Evolutionary conservation across 2,797 vertebrate genomes (phyloP).

Genomic region (Enteromius unitaeniatus): DNA sequence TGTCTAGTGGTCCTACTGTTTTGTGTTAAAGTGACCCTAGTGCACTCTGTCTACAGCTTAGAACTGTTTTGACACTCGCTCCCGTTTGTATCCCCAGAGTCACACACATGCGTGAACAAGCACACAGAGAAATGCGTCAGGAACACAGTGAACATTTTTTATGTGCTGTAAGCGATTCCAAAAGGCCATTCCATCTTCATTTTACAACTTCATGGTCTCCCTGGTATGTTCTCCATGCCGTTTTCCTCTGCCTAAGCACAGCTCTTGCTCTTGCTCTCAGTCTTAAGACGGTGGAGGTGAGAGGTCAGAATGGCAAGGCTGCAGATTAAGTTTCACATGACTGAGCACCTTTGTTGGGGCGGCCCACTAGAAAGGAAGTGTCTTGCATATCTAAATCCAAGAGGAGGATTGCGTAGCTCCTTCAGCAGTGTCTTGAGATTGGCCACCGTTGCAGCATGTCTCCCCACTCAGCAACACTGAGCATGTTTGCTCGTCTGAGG

Average conservation of each 20-base stretch:
- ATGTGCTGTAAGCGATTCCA: constrained; percentile 48
- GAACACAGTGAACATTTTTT: constrained; percentile 50
- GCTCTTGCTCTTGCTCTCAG: constrained; percentile 45
- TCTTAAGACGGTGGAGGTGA: constrained; percentile 66
- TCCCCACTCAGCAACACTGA: constrained; percentile 23
- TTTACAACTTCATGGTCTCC: constrained; percentile 54
- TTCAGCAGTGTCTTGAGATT: constrained; percentile 26
- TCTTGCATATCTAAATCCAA: constrained; percentile 60
- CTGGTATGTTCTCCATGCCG: constrained; percentile 34
- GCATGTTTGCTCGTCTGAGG: constrained; percentile 58
- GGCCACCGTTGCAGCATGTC: not conserved
- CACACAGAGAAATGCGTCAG: constrained; percentile 50
- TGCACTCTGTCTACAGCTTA: constrained; percentile 71
- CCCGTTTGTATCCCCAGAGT: constrained; percentile 47
- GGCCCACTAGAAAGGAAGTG: constrained; percentile 64
- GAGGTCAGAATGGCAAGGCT: constrained; percentile 72
- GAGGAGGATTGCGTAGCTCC: constrained; percentile 54
- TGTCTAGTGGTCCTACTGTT: constrained; percentile 80
- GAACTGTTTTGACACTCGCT: constrained; percentile 62
- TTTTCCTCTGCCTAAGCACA: constrained; percentile 39
- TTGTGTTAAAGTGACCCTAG: constrained; percentile 81
- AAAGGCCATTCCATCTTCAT: constrained; percentile 61
- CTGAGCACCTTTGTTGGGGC: constrained; percentile 76
- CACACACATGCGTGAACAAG: constrained; percentile 39
- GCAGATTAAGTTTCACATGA: constrained; percentile 78